Conservation (phyloP, 1,140 invertebrate species). For the Procambarus clarkii region DNA sequence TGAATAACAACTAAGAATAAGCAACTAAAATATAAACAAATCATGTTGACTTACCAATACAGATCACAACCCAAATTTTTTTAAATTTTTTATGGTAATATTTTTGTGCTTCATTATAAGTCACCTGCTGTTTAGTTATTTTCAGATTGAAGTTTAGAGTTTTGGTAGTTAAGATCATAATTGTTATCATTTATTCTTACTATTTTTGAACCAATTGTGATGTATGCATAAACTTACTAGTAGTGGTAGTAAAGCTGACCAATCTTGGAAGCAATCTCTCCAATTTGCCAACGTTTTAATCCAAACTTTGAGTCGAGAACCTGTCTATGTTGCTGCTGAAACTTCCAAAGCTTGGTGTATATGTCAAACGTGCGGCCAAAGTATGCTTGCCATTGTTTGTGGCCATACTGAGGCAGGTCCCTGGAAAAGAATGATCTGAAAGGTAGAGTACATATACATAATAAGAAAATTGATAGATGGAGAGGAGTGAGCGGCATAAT, state of each 20-base stretch:
- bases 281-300: constrained; percentile 98
- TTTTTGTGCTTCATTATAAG: no score
- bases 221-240: constrained; percentile 84
- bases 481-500: not conserved
- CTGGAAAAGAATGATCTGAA: constrained; percentile 77
- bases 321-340: constrained; percentile 96
- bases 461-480: not conserved
- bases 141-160: no score
- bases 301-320: constrained; percentile 95
- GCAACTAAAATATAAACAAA: no score
- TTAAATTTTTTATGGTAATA: no score
- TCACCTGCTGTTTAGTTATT: no score
- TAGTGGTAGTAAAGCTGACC: constrained; percentile 99
- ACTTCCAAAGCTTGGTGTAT: constrained; percentile 99
- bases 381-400: constrained; percentile 98
- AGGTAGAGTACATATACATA: constrained; percentile 1
- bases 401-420: constrained; percentile 96
- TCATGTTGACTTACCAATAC: no score
- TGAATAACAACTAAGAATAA: no score
- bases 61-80: no score
- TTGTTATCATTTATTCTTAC: no score
- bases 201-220: no score
- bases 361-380: constrained; percentile 98
- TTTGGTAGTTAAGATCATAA: no score
- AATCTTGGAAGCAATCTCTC: constrained; percentile 98